A percentile compares a stretch with the other conserved stretches of the same genome.
These are phyloP conservation scores for Hydrolagus affinis DNA, from an alignment of 2,113 vertebrate genomes.

Conservation along the genomic window DNA sequence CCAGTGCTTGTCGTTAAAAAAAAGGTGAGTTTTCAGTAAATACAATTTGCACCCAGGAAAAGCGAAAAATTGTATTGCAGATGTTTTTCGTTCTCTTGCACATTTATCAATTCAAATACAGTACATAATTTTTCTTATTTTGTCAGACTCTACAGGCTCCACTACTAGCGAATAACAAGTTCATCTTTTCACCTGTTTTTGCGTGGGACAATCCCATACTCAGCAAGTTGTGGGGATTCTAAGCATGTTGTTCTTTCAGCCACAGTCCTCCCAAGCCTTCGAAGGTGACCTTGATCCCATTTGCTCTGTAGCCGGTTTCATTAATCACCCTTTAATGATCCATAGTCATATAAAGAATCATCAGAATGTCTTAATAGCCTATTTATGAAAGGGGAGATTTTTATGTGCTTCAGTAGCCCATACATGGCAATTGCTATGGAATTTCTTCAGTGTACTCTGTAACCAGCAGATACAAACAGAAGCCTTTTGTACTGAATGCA, in stretches of 20 bases:
- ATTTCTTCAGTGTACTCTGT: neutral
- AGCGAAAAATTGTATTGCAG: no score
- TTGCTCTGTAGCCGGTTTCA: neutral
- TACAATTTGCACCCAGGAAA: no score
- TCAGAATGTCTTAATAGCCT: conserved; percentile 14
- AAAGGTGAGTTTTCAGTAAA: no score
- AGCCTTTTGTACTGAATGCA: conserved; percentile 7
- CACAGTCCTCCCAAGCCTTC: neutral
- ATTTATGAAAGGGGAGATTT: conserved; percentile 14
- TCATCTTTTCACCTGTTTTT: no score
- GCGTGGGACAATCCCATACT: no score
- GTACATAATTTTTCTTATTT: no score
- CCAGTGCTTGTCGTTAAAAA: no score
- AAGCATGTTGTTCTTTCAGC: neutral
- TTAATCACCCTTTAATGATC: conserved; percentile 3
- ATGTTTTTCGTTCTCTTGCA: no score
- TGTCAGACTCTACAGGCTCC: no score
- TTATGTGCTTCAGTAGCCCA: neutral
- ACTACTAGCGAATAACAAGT: no score
- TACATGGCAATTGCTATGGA: conserved; percentile 3
- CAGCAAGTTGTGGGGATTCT: neutral
- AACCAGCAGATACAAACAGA: conserved; percentile 11
- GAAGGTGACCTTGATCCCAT: conserved; percentile 5
- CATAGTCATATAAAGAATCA: conserved; percentile 11
- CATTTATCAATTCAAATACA: no score